These are phyloP conservation scores for Diadophis punctatus DNA, from an alignment of 2,113 vertebrate species.

Conservation along the genomic window DNA sequence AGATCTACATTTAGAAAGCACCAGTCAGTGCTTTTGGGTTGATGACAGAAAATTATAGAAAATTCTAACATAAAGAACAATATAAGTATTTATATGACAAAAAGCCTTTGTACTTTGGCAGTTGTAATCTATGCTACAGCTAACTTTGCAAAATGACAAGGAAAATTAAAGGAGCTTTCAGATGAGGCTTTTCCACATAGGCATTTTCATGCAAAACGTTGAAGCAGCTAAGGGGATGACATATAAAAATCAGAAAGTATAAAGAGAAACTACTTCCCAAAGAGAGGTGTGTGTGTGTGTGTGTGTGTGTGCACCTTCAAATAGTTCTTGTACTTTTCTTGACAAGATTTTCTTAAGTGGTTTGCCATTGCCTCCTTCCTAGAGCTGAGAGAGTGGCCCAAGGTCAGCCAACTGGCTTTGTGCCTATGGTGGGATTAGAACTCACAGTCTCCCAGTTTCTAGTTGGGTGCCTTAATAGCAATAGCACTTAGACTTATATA, in stretches of 20 bases:
- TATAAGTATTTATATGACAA: background rate
- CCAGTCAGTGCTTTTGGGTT: background rate
- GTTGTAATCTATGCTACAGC: background rate
- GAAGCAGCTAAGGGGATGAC: background rate
- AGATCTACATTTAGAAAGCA: background rate
- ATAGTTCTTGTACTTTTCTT: background rate
- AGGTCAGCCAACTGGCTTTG: background rate
- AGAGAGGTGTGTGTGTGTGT: background rate
- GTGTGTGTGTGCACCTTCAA: background rate
- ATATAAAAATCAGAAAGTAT: background rate
- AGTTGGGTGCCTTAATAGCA: background rate
- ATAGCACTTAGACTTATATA: too few relatives aligned
- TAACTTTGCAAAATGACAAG: background rate
- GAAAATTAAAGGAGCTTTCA: background rate
- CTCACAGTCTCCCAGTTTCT: background rate
- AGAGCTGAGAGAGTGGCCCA: background rate
- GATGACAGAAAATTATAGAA: background rate
- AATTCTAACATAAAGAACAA: background rate
- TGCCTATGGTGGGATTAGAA: background rate
- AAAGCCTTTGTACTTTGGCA: background rate
- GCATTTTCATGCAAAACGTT: background rate
- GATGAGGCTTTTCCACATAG: background rate
- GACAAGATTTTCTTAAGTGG: background rate
- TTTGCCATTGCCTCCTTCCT: background rate
- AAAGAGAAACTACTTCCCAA: background rate